phyloP scores from a whole-genome alignment of 2,888 invertebrate species.

The Temnothorax ravouxi region DNA sequence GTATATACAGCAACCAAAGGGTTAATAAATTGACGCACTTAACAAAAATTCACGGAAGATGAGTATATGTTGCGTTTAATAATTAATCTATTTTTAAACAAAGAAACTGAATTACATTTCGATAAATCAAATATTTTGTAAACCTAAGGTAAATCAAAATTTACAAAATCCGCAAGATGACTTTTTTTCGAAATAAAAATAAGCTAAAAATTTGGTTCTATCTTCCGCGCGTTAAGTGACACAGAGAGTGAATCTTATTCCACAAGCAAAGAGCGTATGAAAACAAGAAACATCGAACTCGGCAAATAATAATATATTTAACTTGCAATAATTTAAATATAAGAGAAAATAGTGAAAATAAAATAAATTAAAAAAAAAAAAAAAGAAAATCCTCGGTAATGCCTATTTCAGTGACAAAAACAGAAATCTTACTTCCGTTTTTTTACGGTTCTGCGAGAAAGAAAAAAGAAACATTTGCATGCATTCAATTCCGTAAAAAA shows the following conservation, averaged over 20 bases:
- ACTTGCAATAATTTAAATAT: conserved; percentile 21
- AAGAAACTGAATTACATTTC: not conserved
- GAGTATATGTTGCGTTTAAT: not conserved
- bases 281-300: conserved; percentile 5
- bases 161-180: not conserved
- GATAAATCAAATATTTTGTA: not conserved
- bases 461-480: conserved; percentile 15
- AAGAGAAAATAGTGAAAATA: conserved; percentile 7
- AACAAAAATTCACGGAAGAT: not conserved
- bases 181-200: not conserved
- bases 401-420: not conserved
- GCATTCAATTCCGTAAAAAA: conserved; percentile 38
- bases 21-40: conserved; percentile 8
- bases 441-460: not conserved
- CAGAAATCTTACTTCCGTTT: not conserved
- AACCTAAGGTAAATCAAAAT: conserved; percentile 1
- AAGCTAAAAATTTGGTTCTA: not conserved
- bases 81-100: not conserved
- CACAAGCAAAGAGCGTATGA: not conserved
- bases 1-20: conserved; percentile 6
- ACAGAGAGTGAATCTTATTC: not conserved
- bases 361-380: not conserved
- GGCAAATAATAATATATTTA: conserved; percentile 7
- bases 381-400: not conserved
- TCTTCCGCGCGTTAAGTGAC: not conserved